A percentile compares a stretch with the other conserved stretches of the same genome.
Conservation (phyloP, 2,113 vertebrate species). For the Tachysurus vachellii region DNA sequence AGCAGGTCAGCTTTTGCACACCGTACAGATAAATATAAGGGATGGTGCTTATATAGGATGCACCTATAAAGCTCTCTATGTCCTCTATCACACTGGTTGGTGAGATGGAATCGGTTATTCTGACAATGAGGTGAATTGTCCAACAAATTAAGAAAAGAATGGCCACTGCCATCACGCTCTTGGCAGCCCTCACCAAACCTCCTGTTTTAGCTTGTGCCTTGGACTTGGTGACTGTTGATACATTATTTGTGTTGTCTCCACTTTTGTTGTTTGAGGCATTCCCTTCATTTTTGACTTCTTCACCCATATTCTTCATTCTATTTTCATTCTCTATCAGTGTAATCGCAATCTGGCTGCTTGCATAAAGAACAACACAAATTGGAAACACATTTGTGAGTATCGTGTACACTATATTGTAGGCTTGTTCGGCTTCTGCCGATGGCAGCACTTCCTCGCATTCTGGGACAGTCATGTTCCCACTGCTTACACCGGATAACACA, state of each 20-base stretch:
- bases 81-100: slow-evolving; percentile 58
- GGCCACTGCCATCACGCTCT: slow-evolving; percentile 74
- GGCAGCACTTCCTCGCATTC: slow-evolving; percentile 65
- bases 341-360: slow-evolving; percentile 65
- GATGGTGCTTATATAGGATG: slow-evolving; percentile 71
- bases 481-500: slow-evolving; percentile 42
- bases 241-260: not conserved
- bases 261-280: not conserved
- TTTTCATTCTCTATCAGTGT: slow-evolving; percentile 65
- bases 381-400: slow-evolving; percentile 67
- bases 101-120: slow-evolving; percentile 64
- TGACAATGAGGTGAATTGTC: slow-evolving; percentile 69
- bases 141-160: slow-evolving; percentile 73
- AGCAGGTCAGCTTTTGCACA: slow-evolving; percentile 68
- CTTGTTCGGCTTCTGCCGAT: slow-evolving; percentile 2
- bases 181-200: slow-evolving; percentile 69
- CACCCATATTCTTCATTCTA: slow-evolving; percentile 56
- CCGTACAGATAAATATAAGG: slow-evolving; percentile 73
- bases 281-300: not conserved
- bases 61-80: slow-evolving; percentile 68
- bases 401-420: slow-evolving; percentile 66
- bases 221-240: slow-evolving; percentile 7
- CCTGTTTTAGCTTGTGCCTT: slow-evolving; percentile 49
- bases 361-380: slow-evolving; percentile 59
- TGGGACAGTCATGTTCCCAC: slow-evolving; percentile 49